phyloP scores from a whole-genome alignment of 2,888 invertebrate species.

The Alviniconcha strummeri region DNA sequence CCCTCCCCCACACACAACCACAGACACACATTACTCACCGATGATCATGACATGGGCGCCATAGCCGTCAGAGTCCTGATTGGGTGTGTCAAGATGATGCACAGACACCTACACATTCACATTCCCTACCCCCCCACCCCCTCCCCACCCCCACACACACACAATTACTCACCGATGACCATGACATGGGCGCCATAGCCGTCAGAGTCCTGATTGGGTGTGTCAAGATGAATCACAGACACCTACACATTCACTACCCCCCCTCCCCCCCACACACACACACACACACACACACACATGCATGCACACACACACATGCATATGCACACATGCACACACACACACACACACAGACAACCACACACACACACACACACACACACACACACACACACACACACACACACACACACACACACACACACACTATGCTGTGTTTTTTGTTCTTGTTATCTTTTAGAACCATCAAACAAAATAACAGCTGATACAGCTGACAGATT shows the following conservation, averaged over 20 bases:
- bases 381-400: not conserved
- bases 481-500: no score
- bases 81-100: no score
- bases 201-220: no score
- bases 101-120: not conserved
- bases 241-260: not conserved
- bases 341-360: no score
- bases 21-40: slow-evolving; percentile 18
- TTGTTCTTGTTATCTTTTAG: no score
- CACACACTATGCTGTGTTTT: not conserved
- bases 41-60: no score
- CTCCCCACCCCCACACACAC: not conserved
- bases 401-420: not conserved
- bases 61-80: no score
- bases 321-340: not conserved
- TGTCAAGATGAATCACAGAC: no score
- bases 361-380: not conserved
- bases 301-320: not conserved
- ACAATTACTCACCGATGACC: not conserved
- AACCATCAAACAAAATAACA: no score
- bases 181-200: no score
- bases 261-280: not conserved
- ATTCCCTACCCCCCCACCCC: not conserved
- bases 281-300: not conserved
- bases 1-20: not conserved